Conservation (phyloP, 2,888 invertebrate species). For the Agrotis clavis region DNA sequence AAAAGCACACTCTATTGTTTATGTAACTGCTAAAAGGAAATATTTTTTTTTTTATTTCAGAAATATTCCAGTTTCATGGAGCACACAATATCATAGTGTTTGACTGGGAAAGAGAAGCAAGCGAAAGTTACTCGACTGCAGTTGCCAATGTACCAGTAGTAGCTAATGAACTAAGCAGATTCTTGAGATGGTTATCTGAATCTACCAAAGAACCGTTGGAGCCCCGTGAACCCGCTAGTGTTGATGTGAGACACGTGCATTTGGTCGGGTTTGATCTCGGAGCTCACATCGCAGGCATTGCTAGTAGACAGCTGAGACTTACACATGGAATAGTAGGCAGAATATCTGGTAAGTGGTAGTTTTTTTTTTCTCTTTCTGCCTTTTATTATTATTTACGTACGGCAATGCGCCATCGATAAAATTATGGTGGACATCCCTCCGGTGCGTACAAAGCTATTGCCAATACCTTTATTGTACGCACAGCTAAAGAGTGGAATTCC, state of each 20-base stretch:
- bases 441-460: too few species aligned
- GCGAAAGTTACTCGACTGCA: conserved; percentile 16
- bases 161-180: not conserved
- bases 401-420: too few species aligned
- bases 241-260: not conserved
- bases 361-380: not conserved
- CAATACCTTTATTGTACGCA: too few species aligned
- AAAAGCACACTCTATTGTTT: too few species aligned
- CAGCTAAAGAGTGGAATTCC: too few species aligned
- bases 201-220: not conserved
- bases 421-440: too few species aligned
- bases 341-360: conserved; percentile 32
- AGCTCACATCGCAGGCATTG: conserved; percentile 35
- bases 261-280: conserved; percentile 38
- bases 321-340: conserved; percentile 14
- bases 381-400: conserved; percentile 2
- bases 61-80: conserved; percentile 2
- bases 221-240: not conserved
- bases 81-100: conserved; percentile 23
- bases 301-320: not conserved
- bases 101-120: conserved; percentile 25
- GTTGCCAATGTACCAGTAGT: not conserved
- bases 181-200: conserved; percentile 1
- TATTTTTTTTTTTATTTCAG: conserved; percentile 2
- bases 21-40: not conserved